phyloP scores from a whole-genome alignment of 2,888 invertebrate species.

The Podabrus alpinus region DNA sequence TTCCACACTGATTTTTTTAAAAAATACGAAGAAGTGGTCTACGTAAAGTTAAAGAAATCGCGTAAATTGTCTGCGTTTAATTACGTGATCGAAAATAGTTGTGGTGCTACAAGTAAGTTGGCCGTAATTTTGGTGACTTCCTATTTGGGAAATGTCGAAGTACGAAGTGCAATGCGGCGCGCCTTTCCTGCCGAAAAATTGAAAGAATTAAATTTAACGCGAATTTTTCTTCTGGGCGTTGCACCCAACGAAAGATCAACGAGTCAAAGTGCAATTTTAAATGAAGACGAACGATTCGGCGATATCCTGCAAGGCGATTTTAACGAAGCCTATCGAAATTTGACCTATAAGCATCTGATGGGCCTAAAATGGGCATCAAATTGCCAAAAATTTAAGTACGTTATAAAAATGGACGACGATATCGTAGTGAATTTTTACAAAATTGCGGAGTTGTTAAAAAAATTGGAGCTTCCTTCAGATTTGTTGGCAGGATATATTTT shows the following conservation, averaged over 20 bases:
- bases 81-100: neutral
- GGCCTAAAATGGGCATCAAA: constrained; percentile 75
- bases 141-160: constrained; percentile 72
- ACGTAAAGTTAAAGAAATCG: neutral
- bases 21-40: neutral
- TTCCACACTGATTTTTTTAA: neutral
- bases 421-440: constrained; percentile 72
- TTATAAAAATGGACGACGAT: constrained; percentile 84
- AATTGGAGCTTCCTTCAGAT: constrained; percentile 49
- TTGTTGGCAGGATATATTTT: constrained; percentile 71
- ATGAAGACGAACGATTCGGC: constrained; percentile 67
- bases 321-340: constrained; percentile 74
- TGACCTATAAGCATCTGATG: constrained; percentile 84
- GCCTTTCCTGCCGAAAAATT: constrained; percentile 66
- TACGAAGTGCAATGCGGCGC: constrained; percentile 71
- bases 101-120: constrained; percentile 14
- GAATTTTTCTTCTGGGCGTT: constrained; percentile 72
- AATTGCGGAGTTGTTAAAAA: constrained; percentile 56
- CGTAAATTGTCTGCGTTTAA: neutral
- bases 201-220: constrained; percentile 60
- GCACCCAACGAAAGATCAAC: constrained; percentile 59
- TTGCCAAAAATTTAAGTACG: constrained; percentile 65
- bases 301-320: constrained; percentile 81
- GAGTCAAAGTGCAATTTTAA: constrained; percentile 61
- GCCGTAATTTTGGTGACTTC: constrained; percentile 71